Base-by-base conservation (phyloP, 1,140 invertebrate species). In the Drosophila ananassae region DNA sequence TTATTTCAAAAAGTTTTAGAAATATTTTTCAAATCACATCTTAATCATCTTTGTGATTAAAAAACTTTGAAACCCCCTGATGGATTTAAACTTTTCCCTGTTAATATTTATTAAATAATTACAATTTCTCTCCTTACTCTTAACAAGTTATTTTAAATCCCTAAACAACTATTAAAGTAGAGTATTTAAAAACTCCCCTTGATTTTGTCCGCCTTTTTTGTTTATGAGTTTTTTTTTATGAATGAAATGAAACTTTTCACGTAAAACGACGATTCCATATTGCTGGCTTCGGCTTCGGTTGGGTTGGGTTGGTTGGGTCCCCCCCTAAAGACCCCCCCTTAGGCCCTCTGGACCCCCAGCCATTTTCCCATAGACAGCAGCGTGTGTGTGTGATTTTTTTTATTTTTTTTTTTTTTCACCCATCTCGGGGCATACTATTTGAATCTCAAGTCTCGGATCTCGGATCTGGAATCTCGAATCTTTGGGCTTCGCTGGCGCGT, bases 241-340 rank as follows among this genome's bases (percentile, higher is more conserved):
- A 87, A 87, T 87, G 82, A 87, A 87, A 73, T 79, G 76, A 82
- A 89, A 75, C 78, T 85, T 79, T 81, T 81, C 77, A 87, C 82
- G 82, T 85, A 85, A 87, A 85, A 75, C 66, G 71, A 80, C 69
- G 64, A 71, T 62, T 76, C 60, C 60, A 66, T 44, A 67, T 67
- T 64, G 60, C 63, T 50, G 59, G 72, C 60, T 52, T 62, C 13
- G 50, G 58, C 59, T 37, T 41, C 32, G 48, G 24, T 71, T 71
- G 46, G 44, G 12, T 48, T 59, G 46, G 47, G 50, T 55, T 57
- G 17, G 9, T 61, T 32, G 17, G 41, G 17, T 24, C 34, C 41
- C 61, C 61, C 9, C 22, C 56, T 25, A 58, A 21, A 24, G 57
- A 41, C 58, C 58, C 44, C 41, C 67, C 64, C 64, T 46, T 48